These are phyloP conservation scores for Hiodon alosoides DNA, from an alignment of 2,113 vertebrate species.

Conservation along the genomic window DNA sequence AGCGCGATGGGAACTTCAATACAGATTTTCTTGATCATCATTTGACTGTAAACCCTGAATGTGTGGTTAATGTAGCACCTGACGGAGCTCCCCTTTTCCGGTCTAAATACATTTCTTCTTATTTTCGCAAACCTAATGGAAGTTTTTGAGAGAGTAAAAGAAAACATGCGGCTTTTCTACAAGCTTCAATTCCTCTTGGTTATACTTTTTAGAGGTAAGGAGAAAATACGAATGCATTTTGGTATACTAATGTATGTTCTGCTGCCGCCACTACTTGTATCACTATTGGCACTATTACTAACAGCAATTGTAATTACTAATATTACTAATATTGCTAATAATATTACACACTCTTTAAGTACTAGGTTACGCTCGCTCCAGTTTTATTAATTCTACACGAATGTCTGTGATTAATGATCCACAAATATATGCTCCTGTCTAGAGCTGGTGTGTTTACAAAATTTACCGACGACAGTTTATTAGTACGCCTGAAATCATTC, in stretches of 20 bases:
- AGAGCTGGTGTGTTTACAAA: no score
- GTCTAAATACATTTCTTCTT: constrained; percentile 14
- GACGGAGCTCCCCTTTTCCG: not conserved
- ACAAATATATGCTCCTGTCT: no score
- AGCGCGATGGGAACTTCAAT: constrained; percentile 27
- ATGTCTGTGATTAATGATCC: not conserved
- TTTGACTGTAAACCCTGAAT: constrained; percentile 14
- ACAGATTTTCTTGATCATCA: constrained; percentile 22
- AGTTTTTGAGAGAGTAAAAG: constrained; percentile 35
- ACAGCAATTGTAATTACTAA: no score
- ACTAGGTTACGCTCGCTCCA: no score
- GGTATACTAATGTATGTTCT: not conserved
- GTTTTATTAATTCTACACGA: not conserved
- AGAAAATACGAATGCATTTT: not conserved
- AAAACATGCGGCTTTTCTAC: constrained; percentile 65
- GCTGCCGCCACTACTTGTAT: no score
- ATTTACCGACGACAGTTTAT: not conserved
- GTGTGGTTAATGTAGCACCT: constrained; percentile 3
- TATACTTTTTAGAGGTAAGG: constrained; percentile 61
- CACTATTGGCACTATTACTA: no score
- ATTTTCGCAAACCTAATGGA: constrained; percentile 35
- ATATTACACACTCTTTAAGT: no score
- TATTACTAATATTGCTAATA: no score
- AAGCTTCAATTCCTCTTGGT: constrained; percentile 46
- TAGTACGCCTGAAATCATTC: not conserved